These are phyloP conservation scores for Bradynema listronoti DNA, from an alignment of 1,140 invertebrate genomes.

Conservation along the genomic window DNA sequence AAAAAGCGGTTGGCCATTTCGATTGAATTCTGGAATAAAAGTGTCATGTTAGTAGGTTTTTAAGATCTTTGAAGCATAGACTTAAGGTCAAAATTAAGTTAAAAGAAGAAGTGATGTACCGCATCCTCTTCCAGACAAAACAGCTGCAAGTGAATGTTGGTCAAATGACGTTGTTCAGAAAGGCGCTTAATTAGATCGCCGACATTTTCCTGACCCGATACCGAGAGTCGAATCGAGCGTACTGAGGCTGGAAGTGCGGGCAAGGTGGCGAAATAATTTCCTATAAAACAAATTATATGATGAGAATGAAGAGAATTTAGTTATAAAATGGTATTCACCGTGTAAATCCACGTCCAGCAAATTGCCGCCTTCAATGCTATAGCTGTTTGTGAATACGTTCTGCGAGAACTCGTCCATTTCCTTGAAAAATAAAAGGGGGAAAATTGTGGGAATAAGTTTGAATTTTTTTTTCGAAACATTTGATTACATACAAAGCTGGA, in stretches of 20 bases:
- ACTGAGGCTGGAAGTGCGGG: conserved; percentile 44
- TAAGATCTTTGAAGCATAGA: background rate
- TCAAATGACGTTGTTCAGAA: conserved; percentile 31
- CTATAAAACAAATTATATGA: too few species aligned
- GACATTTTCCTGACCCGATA: conserved; percentile 48
- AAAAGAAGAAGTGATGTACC: conserved; percentile 20
- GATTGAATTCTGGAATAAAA: conserved; percentile 39
- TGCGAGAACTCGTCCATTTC: too few species aligned
- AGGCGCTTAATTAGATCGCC: conserved; percentile 39
- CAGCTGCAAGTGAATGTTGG: conserved; percentile 49
- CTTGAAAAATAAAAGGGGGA: too few species aligned
- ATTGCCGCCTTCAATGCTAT: conserved; percentile 42
- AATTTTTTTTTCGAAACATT: too few species aligned
- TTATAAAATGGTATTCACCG: conserved; percentile 13
- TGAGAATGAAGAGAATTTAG: too few species aligned
- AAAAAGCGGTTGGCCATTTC: conserved; percentile 51
- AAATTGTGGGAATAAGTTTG: too few species aligned
- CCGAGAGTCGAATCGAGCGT: conserved; percentile 45
- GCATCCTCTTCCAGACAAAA: conserved; percentile 45
- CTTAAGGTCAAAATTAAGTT: background rate
- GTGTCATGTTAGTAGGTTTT: background rate
- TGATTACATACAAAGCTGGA: too few species aligned
- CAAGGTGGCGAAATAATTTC: conserved; percentile 47
- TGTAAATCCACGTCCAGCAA: conserved; percentile 51
- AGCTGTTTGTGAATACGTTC: too few species aligned